These are phyloP conservation scores for Cydia pomonella DNA, from an alignment of 1,140 invertebrate species.

Conservation along the genomic window DNA sequence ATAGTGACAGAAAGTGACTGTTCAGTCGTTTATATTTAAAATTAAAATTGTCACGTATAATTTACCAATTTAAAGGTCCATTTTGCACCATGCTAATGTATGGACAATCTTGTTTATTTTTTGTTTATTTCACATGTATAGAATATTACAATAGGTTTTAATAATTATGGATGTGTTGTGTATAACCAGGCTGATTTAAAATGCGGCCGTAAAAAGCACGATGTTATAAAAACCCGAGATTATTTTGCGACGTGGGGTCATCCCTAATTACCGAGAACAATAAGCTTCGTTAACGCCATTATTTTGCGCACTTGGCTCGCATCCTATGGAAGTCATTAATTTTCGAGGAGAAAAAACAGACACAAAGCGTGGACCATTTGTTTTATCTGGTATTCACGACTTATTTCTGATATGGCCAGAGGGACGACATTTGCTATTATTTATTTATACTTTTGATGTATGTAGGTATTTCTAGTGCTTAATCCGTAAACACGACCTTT, in stretches of 20 bases:
- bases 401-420: neutral
- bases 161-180: neutral
- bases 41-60: no score
- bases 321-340: neutral
- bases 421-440: neutral
- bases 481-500: neutral
- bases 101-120: no score
- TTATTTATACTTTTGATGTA: neutral
- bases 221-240: neutral
- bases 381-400: constrained; percentile 2
- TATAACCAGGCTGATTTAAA: neutral
- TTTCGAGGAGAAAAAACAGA: neutral
- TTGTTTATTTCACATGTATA: no score
- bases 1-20: no score
- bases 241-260: neutral
- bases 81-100: no score
- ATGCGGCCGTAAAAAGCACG: neutral
- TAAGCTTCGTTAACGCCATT: constrained; percentile 8
- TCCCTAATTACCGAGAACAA: constrained; percentile 3
- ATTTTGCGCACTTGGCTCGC: neutral
- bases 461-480: neutral
- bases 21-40: no score
- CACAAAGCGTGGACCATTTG: neutral
- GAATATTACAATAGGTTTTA: no score
- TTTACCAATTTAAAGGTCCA: no score